These are phyloP conservation scores for Seira ritae DNA, from an alignment of 2,888 invertebrate genomes.

Conservation along the genomic window DNA sequence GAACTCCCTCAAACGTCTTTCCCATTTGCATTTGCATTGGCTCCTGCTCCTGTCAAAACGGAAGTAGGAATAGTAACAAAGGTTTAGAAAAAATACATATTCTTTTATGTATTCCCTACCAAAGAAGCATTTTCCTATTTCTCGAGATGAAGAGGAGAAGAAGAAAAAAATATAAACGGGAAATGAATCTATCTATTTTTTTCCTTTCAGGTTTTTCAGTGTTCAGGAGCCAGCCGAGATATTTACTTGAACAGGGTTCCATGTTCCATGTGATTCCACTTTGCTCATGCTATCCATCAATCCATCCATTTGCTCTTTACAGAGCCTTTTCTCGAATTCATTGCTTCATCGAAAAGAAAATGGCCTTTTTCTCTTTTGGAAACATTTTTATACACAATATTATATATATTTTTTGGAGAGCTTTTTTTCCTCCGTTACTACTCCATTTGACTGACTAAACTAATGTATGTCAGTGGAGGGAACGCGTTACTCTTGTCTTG, in stretches of 20 bases:
- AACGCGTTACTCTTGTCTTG: slow-evolving; percentile 22
- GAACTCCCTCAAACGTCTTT: slow-evolving; percentile 16
- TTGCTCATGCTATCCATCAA: slow-evolving; percentile 57
- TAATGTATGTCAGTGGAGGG: slow-evolving; percentile 58
- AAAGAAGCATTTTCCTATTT: background rate
- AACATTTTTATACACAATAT: background rate
- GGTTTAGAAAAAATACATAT: slow-evolving; percentile 19
- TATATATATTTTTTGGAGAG: background rate
- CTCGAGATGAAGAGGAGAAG: background rate
- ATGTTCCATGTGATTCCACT: slow-evolving; percentile 52
- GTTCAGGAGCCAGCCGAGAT: background rate
- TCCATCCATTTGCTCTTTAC: slow-evolving; percentile 49
- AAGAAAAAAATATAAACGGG: slow-evolving; percentile 26
- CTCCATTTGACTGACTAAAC: slow-evolving; percentile 41
- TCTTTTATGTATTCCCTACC: background rate
- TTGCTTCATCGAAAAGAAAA: slow-evolving; percentile 16
- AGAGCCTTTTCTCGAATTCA: background rate
- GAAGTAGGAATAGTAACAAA: slow-evolving; percentile 38
- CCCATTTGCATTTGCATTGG: slow-evolving; percentile 46
- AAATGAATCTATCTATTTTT: background rate
- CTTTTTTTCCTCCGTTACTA: slow-evolving; percentile 9
- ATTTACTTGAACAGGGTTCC: background rate
- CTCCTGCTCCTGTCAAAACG: slow-evolving; percentile 37
- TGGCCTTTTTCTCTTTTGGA: background rate
- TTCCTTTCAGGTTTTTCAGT: too few species aligned